phyloP scores from a whole-genome alignment of 1,140 invertebrate genomes.

The Listronotus oregonensis region DNA sequence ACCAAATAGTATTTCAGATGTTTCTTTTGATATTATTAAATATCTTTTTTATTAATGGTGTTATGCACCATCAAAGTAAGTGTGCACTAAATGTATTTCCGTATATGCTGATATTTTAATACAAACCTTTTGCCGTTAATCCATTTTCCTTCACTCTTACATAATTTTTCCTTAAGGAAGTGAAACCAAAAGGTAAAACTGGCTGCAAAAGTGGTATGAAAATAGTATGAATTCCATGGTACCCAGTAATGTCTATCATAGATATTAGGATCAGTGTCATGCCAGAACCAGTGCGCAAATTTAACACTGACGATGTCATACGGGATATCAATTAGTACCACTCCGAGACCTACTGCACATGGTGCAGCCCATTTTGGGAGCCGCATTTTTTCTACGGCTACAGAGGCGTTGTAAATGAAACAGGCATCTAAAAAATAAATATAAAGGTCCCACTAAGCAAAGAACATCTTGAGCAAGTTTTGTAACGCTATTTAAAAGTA shows the following conservation, averaged over 20 bases:
- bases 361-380: constrained; percentile 71
- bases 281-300: constrained; percentile 84
- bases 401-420: constrained; percentile 75
- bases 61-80: too few relatives aligned
- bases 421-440: constrained; percentile 64
- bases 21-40: too few relatives aligned
- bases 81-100: too few relatives aligned
- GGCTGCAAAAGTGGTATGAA: constrained; percentile 75
- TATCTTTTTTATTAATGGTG: too few relatives aligned
- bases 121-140: constrained; percentile 53
- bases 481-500: too few relatives aligned
- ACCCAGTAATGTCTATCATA: constrained; percentile 80
- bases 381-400: constrained; percentile 67
- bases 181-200: constrained; percentile 74
- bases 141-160: constrained; percentile 61
- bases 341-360: constrained; percentile 75
- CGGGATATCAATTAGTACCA: constrained; percentile 77
- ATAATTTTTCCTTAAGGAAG: constrained; percentile 61
- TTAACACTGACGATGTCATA: constrained; percentile 82
- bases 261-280: constrained; percentile 84
- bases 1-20: too few relatives aligned
- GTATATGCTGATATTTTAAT: too few relatives aligned
- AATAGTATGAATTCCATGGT: constrained; percentile 80
- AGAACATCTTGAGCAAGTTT: too few relatives aligned
- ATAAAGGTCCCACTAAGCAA: too few relatives aligned